Evolutionary conservation across 2,888 invertebrate genomes (phyloP), one percentile per base, ranked within the genome.

Genomic region (Perizoma flavofasciatum): DNA sequence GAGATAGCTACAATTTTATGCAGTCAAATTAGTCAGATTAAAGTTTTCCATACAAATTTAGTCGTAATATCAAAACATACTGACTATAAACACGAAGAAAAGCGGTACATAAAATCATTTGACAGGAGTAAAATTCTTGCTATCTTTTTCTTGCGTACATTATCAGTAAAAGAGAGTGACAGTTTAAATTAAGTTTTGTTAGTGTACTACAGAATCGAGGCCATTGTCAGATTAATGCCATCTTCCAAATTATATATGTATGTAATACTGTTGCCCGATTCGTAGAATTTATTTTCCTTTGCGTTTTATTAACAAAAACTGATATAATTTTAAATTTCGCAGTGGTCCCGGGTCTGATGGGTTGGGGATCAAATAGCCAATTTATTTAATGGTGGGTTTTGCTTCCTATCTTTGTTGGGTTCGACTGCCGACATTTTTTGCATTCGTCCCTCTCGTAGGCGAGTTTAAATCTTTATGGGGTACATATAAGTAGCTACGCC

Each of bases 361-460:
- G 74, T 72, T 75, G 79, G 82, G 84, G 80, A 80, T 81, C 78
- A 79, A 71, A 78, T 80, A 81, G 80, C 83, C 89, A 90, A 89
- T 89, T 90, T 85, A 85, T 86, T 79, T 89, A 89, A 90, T 90
- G 88, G 87, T 82, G 83, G 88, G 85, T 82, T 89, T 83, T 83
- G 82, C 88, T 86, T 82, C 81, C 86, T 87, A 85, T 87, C 88
- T 89, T 88, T 89, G 88, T 85, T 73, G 82, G 77, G 76, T 70
- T n/a, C 75, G 82, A 79, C 79, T 75, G 88, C 89, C 90, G 89
- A 83, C 86, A 67, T 89, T 90, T 91, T 91, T 89, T 85, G 82
- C 81, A 76, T 69, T 81, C 78, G 83, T 85, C 85, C 85, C 84
- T 82, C 81, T 81, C 78, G 75, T 71, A 70, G 74, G 71, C 71